Percentiles rank a stretch among this genome's conserved stretches.
Conservation (phyloP, 2,888 invertebrate genomes). For the Galerucella nymphaeae region DNA sequence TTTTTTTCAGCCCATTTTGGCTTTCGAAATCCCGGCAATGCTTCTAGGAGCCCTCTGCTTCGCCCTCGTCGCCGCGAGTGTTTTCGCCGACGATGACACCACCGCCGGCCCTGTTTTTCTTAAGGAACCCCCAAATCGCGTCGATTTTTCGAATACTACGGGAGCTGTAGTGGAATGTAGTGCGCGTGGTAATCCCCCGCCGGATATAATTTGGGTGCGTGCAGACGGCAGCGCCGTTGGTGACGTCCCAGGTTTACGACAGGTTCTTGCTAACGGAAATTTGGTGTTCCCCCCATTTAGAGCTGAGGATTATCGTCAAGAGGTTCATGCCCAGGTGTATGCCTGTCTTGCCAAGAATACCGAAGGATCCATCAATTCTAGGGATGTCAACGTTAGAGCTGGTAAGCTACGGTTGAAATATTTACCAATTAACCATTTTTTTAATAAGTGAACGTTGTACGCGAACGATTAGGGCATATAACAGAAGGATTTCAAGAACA, state of each 20-base stretch:
- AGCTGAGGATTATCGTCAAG: conserved; percentile 92
- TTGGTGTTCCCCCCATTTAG: conserved; percentile 94
- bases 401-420: conserved; percentile 68
- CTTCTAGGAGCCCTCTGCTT: conserved; percentile 22
- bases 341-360: conserved; percentile 91
- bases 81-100: conserved; percentile 57
- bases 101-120: conserved; percentile 86
- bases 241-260: conserved; percentile 78
- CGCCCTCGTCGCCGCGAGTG: conserved; percentile 21
- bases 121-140: conserved; percentile 89
- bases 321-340: conserved; percentile 94
- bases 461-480: no score
- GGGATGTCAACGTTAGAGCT: conserved; percentile 94
- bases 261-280: conserved; percentile 85
- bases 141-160: conserved; percentile 94
- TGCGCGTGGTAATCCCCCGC: conserved; percentile 89
- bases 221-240: conserved; percentile 92
- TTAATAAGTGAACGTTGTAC: no score
- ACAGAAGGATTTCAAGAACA: no score
- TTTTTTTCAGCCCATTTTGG: conserved; percentile 26
- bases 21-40: conserved; percentile 13
- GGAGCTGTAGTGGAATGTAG: conserved; percentile 94
- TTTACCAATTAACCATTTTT: neutral
- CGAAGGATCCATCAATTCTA: conserved; percentile 89
- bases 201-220: conserved; percentile 93